A percentile compares a stretch with the other conserved stretches of the same genome.
phyloP scores from a whole-genome alignment of 2,888 invertebrate species.

The Dicroscelio sp. region DNA sequence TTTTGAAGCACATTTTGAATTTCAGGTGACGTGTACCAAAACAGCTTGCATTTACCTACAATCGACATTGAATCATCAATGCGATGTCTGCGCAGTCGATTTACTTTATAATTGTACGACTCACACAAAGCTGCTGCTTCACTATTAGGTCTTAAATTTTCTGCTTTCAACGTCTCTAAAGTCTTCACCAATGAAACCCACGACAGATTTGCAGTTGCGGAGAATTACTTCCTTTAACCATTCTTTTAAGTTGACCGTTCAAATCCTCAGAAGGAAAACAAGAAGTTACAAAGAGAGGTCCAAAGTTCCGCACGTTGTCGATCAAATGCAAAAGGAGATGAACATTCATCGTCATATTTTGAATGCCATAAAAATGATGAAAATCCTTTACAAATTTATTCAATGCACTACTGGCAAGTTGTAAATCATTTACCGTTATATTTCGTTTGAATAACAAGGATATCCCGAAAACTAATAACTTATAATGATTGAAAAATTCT shows the following conservation, averaged over 20 bases:
- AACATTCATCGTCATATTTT: background rate
- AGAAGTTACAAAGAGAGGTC: background rate
- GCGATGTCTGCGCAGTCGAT: background rate
- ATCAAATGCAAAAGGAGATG: background rate
- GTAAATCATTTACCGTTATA: background rate
- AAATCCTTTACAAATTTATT: background rate
- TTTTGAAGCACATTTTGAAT: background rate
- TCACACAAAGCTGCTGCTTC: background rate
- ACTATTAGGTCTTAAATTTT: background rate
- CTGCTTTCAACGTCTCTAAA: background rate
- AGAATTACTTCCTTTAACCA: background rate
- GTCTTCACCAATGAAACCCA: background rate
- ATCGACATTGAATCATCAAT: background rate
- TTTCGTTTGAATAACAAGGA: background rate
- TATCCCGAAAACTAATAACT: background rate
- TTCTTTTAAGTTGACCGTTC: background rate
- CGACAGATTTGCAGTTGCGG: background rate
- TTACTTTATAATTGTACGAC: background rate
- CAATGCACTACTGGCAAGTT: background rate
- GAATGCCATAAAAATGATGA: background rate
- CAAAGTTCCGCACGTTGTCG: constrained; percentile 6
- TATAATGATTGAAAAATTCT: background rate
- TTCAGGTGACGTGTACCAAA: background rate
- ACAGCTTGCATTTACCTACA: no score
- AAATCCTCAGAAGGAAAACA: background rate